Evolutionary conservation across 2,888 invertebrate genomes (phyloP), one percentile per base, ranked within the genome.

Genomic region (Slavum lentiscoides): DNA sequence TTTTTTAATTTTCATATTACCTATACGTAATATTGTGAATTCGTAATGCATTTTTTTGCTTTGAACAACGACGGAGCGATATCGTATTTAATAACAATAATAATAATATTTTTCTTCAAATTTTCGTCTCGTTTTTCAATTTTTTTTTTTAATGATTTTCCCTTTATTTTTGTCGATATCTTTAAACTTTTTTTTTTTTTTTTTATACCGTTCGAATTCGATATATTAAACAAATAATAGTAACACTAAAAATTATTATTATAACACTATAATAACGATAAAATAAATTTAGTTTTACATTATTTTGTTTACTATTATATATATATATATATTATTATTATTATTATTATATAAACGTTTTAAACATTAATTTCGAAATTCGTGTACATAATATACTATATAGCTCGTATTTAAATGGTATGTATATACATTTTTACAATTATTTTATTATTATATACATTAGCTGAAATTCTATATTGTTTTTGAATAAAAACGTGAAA

Each of bases 381-480:
- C 53, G 58, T 80, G 70, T 80, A 72, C 39, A 64, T 80, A 80
- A 23, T 55, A 70, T 59, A 76, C 37, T 17, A 77, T 43, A 67
- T 75, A 68, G 75, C 53, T 72, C 64, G 64, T 72, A 80, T 37
- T 70, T 15, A 70, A 72, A 80, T 64, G 62, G 61, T 69, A 30
- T 30, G 80, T 80, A 80, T 13, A 72, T 80, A 80, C 80, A 64
- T 80, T 80, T 80, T 80, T 80, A 80, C 80, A 80, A 30, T 80
- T 53, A 77, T 80, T 75, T 75, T 70, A 80, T 80, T 70, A 70
- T 80, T 62, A 80, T 76, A 76, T 70, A 39, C 59, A 80, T 43
- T 80, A 80, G 80, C 80, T 72, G 62, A 55, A 76, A 62, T 72
- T 61, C 61, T 80, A 80, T 80, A 80, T 72, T 70, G 80, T 80